phyloP scores from a whole-genome alignment of 2,888 invertebrate genomes.

The Leucophenga montana region DNA sequence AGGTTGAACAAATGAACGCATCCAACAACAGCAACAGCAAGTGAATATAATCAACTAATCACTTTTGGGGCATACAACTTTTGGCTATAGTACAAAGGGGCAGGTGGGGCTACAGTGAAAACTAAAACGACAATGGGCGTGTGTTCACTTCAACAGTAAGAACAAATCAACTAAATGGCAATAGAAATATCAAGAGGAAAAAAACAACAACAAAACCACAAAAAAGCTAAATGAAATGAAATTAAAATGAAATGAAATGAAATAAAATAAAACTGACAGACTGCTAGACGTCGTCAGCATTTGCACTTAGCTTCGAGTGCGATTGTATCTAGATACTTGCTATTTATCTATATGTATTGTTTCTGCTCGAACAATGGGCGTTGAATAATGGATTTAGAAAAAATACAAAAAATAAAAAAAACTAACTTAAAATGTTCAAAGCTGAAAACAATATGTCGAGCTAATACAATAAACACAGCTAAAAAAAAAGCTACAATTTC shows the following conservation, averaged over 20 bases:
- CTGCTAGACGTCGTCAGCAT: constrained; percentile 12
- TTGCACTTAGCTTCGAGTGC: not conserved
- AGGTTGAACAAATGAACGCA: constrained; percentile 16
- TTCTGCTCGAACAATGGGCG: constrained; percentile 20
- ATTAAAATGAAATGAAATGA: not conserved
- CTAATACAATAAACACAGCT: too few relatives aligned
- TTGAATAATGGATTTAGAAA: constrained; percentile 23
- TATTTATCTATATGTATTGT: not conserved
- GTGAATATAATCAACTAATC: constrained; percentile 17
- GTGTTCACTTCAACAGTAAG: constrained; percentile 15
- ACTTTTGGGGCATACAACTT: not conserved
- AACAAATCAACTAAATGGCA: constrained; percentile 27
- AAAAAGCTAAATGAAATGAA: not conserved
- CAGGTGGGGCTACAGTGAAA: not conserved
- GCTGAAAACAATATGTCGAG: too few relatives aligned
- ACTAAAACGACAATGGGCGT: not conserved
- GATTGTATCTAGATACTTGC: constrained; percentile 19
- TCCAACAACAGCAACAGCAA: constrained; percentile 9
- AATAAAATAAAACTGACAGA: constrained; percentile 25
- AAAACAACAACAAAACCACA: too few relatives aligned
- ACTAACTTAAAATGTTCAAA: too few relatives aligned
- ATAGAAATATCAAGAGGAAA: constrained; percentile 10
- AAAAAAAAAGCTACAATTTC: not conserved
- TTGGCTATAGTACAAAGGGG: too few relatives aligned
- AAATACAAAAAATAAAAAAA: not conserved